Evolutionary conservation across 2,888 invertebrate genomes (phyloP), one percentile per base, ranked within the genome.

Genomic region (Drosophila demipolita): DNA sequence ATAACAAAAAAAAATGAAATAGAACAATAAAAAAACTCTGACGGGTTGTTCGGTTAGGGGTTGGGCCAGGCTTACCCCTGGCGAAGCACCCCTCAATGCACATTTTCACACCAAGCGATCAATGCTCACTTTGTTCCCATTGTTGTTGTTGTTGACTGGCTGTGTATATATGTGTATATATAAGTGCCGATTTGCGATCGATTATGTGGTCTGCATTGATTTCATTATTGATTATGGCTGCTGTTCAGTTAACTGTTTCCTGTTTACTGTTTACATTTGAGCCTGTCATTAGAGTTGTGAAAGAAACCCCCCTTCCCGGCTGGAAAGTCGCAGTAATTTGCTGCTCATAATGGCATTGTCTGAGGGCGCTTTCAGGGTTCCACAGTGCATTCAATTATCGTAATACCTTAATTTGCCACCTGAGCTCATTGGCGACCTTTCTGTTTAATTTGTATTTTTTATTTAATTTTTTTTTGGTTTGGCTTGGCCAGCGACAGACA

Each of bases 321-420:
- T 57, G 0, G 0, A 17, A 36, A 55, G 26, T 17, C 53, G 17
- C 61, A 66, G 62, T 70, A 84, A 85, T 84, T 89, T 89, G 72
- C 86, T 70, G 82, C 73, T 80, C 64, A 75, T 89, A 89, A 89
- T 87, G 85, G 67, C 73, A 82, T 87, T 89, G 89, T 82, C 88
- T 83, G 83, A 35, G 54, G 64, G 38, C 55, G 29, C 49, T 53
- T 53, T 54, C 61, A 60, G 60, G 60, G 29, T 74, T 63, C 52
- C 58, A 35, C 42, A 57, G 62, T 71, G 81, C 76, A 74, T 80
- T 84, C 63, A 81, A 83, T 80, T 83, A 84, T 74, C 76, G 75
- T 80, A 87, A 87, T 87, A 80, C 88, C 80, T 86, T 87, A 78
- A 87, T 86, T 87, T 87, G 86, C 86, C 87, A 87, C 88, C 88